A percentile compares a stretch with the other conserved stretches of the same genome.
phyloP scores from a whole-genome alignment of 1,140 invertebrate species.

The Globodera rostochiensis region DNA sequence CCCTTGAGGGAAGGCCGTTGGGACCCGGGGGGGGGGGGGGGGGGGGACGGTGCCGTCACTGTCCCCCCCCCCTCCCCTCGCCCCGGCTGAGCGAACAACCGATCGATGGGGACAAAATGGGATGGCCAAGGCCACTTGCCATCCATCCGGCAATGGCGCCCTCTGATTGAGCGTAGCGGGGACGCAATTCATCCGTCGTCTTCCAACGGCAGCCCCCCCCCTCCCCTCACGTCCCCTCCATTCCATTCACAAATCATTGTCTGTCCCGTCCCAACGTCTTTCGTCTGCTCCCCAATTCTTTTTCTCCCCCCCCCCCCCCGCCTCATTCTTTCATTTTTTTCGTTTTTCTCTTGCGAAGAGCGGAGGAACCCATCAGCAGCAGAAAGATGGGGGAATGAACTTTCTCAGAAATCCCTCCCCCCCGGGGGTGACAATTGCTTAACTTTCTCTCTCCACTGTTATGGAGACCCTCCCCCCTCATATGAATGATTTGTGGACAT shows the following conservation, averaged over 20 bases:
- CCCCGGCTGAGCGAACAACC: neutral
- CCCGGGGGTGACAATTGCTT: slow-evolving; percentile 7
- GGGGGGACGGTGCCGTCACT: neutral
- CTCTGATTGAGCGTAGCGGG: neutral
- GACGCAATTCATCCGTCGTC: neutral
- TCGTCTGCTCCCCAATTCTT: neutral
- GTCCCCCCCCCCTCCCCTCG: neutral
- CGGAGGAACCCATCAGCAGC: neutral
- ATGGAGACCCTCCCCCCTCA: neutral
- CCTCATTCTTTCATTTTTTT: slow-evolving; percentile 7
- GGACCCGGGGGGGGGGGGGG: too few species aligned
- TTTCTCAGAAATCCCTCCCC: neutral
- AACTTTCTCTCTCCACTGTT: neutral
- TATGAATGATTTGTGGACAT: slow-evolving; percentile 4
- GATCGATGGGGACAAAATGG: too few species aligned
- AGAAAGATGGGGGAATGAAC: neutral
- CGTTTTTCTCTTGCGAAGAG: neutral
- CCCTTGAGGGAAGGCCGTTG: too few species aligned
- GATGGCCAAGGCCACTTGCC: too few species aligned
- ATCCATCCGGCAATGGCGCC: neutral
- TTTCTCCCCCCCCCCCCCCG: neutral
- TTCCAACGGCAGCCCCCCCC: too few species aligned
- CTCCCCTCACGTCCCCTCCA: neutral
- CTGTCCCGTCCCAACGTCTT: neutral
- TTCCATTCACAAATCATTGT: neutral